phyloP scores from a whole-genome alignment of 2,113 vertebrate species.

The Machaerirhynchus nigripectus region DNA sequence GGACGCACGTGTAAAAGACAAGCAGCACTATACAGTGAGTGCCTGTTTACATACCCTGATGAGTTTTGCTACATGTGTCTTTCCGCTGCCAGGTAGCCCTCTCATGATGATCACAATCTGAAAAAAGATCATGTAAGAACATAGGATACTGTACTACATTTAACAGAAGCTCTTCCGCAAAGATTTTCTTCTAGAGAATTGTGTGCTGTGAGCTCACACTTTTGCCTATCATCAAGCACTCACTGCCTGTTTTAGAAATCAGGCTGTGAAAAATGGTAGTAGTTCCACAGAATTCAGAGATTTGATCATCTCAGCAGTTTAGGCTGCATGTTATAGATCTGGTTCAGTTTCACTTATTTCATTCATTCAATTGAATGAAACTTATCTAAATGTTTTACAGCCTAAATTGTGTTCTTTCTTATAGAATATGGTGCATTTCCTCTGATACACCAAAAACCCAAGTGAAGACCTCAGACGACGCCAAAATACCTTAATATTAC shows the following conservation, averaged over 20 bases:
- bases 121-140: constrained; percentile 36
- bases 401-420: neutral
- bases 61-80: constrained; percentile 98
- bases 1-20: neutral
- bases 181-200: neutral
- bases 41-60: constrained; percentile 83
- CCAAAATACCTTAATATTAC: neutral
- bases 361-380: neutral
- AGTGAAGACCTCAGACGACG: neutral
- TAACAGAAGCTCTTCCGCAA: neutral
- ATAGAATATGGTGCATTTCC: neutral
- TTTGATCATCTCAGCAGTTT: neutral
- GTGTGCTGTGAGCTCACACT: neutral
- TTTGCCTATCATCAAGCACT: neutral
- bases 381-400: neutral
- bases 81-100: constrained; percentile 95
- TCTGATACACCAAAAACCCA: neutral
- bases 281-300: neutral
- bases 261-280: neutral
- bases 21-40: neutral
- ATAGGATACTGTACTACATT: neutral
- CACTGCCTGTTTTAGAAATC: neutral
- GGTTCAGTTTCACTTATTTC: neutral
- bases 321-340: neutral
- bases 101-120: constrained; percentile 99